These are phyloP conservation scores for Lathronympha strigana DNA, from an alignment of 2,888 invertebrate genomes.

Conservation along the genomic window DNA sequence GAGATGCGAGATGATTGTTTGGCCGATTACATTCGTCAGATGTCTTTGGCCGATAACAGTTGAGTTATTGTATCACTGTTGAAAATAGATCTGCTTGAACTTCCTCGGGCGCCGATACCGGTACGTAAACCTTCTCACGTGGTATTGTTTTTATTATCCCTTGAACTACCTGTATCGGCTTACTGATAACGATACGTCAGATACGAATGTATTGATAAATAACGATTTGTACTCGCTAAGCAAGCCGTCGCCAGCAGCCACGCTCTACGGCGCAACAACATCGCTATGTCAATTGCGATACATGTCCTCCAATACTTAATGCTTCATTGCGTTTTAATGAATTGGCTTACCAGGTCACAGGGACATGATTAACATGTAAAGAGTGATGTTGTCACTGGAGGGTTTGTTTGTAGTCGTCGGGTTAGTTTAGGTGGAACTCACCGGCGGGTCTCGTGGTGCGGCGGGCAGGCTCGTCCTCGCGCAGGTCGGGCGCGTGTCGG, in stretches of 20 bases:
- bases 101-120: slow-evolving; percentile 58
- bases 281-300: slow-evolving; percentile 44
- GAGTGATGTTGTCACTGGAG: slow-evolving; percentile 1
- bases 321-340: slow-evolving; percentile 57
- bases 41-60: slow-evolving; percentile 79
- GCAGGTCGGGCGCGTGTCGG: slow-evolving; percentile 86
- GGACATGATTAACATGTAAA: slow-evolving; percentile 68
- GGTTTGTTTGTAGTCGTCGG: slow-evolving; percentile 25
- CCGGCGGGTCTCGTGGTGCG: slow-evolving; percentile 87
- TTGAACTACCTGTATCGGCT: slow-evolving; percentile 59
- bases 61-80: slow-evolving; percentile 66
- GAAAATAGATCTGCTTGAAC: slow-evolving; percentile 73
- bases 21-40: slow-evolving; percentile 39
- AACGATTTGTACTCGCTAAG: slow-evolving; percentile 49
- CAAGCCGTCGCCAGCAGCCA: slow-evolving; percentile 42
- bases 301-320: slow-evolving; percentile 44
- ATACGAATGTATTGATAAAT: slow-evolving; percentile 49
- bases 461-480: slow-evolving; percentile 87
- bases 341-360: slow-evolving; percentile 54
- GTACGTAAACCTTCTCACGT: slow-evolving; percentile 69
- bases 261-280: slow-evolving; percentile 43
- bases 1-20: slow-evolving; percentile 25
- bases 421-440: slow-evolving; percentile 69
- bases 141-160: slow-evolving; percentile 80
- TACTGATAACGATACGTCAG: slow-evolving; percentile 64